Evolutionary conservation across 1,140 invertebrate genomes (phyloP).

Genomic region (Diabrotica virgifera): DNA sequence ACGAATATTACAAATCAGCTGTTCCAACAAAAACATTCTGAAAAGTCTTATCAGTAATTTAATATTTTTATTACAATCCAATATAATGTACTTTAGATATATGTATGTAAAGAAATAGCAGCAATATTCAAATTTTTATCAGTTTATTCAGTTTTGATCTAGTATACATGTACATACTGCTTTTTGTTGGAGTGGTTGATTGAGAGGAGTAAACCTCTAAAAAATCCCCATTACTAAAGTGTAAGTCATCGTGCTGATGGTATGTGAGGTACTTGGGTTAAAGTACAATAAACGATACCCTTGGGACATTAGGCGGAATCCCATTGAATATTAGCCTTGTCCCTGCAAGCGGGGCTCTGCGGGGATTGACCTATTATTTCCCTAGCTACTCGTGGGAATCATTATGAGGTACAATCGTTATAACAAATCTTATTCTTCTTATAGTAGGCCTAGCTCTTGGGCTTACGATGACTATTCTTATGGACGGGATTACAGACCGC

Average conservation of each 20-base stretch:
- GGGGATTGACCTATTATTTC: conserved; percentile 9
- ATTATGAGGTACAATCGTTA: conserved; percentile 14
- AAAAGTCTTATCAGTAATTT: no score
- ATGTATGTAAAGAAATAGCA: not conserved
- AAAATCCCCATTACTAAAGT: conserved; percentile 15
- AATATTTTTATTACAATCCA: not conserved
- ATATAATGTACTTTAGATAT: not conserved
- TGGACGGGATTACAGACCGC: not conserved
- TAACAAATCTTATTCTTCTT: conserved; percentile 7
- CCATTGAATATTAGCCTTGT: conserved; percentile 9
- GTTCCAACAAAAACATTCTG: no score
- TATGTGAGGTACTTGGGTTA: conserved; percentile 14
- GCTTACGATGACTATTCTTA: not conserved
- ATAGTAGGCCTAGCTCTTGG: conserved; percentile 5
- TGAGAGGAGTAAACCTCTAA: conserved; percentile 19
- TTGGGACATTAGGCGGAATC: conserved; percentile 6
- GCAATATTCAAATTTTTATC: not conserved
- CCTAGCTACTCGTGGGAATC: conserved; percentile 19
- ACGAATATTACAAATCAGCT: no score
- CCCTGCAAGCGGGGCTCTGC: conserved; percentile 4
- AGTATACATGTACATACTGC: no score
- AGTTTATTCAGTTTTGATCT: not conserved
- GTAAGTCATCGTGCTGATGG: conserved; percentile 15
- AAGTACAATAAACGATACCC: conserved; percentile 14
- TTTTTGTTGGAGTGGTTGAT: not conserved